Conservation (phyloP, 2,797 vertebrate genomes). For the Leptoclinus maculatus region DNA sequence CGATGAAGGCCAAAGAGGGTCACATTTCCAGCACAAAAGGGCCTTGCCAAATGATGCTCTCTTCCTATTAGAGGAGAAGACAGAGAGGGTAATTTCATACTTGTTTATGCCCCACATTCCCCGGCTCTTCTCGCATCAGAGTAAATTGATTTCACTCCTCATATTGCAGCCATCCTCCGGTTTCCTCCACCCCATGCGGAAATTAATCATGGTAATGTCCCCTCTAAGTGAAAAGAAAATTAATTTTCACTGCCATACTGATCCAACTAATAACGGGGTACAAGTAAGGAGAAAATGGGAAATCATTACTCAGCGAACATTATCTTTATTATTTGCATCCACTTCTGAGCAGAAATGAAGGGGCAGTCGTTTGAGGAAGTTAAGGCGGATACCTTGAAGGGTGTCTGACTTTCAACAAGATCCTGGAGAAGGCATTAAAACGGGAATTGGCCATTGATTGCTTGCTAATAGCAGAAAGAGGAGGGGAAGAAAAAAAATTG, state of each 20-base stretch:
- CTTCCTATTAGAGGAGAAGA: constrained; percentile 68
- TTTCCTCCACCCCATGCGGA: constrained; percentile 82
- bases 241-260: constrained; percentile 91
- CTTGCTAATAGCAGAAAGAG: constrained; percentile 88
- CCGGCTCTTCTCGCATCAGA: constrained; percentile 76
- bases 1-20: constrained; percentile 57
- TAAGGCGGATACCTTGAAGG: constrained; percentile 86
- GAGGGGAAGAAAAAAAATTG: constrained; percentile 81
- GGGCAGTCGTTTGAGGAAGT: constrained; percentile 83
- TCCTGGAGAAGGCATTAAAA: constrained; percentile 90
- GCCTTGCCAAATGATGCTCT: constrained; percentile 53
- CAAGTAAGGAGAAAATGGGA: constrained; percentile 90
- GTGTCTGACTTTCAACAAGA: constrained; percentile 87
- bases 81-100: constrained; percentile 74
- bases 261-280: constrained; percentile 91
- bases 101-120: constrained; percentile 75
- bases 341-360: constrained; percentile 88
- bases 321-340: constrained; percentile 91
- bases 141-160: constrained; percentile 89
- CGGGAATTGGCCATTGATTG: constrained; percentile 91
- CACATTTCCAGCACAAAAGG: constrained; percentile 62
- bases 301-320: constrained; percentile 94
- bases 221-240: constrained; percentile 93
- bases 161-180: constrained; percentile 84
- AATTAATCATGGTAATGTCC: constrained; percentile 94